Percentiles rank a stretch among this genome's conserved stretches.
phyloP scores from a whole-genome alignment of 2,113 vertebrate species.

The Mellivora capensis region DNA sequence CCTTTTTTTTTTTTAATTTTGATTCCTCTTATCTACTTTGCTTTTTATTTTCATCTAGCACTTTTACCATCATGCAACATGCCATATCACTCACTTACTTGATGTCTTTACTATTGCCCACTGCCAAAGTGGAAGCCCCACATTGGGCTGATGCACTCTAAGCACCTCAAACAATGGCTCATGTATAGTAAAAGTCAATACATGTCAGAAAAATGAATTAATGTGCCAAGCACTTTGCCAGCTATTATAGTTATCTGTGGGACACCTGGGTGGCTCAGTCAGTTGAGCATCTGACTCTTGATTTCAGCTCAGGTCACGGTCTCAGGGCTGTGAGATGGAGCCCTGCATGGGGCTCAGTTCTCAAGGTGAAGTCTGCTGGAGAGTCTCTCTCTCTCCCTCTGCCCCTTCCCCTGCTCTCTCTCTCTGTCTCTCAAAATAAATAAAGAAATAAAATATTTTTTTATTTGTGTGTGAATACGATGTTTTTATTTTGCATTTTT shows the following conservation, averaged over 20 bases:
- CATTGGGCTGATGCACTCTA: no score
- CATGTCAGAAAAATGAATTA: background rate
- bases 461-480: background rate
- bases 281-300: background rate
- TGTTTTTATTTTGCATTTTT: background rate
- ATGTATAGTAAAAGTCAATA: background rate
- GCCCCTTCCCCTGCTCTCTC: background rate
- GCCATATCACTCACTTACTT: background rate
- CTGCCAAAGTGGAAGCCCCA: background rate
- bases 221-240: background rate
- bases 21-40: background rate
- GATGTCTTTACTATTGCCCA: background rate
- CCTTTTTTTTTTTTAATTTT: background rate
- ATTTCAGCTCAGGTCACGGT: background rate
- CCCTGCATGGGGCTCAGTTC: background rate
- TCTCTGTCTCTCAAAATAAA: background rate
- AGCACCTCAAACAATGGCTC: background rate
- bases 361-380: background rate
- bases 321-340: background rate
- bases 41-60: background rate
- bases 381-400: background rate
- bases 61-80: background rate
- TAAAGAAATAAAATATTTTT: background rate
- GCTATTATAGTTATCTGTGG: background rate
- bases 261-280: background rate